These are phyloP conservation scores for Butorides virescens DNA, from an alignment of 2,113 vertebrate species.

Conservation along the genomic window DNA sequence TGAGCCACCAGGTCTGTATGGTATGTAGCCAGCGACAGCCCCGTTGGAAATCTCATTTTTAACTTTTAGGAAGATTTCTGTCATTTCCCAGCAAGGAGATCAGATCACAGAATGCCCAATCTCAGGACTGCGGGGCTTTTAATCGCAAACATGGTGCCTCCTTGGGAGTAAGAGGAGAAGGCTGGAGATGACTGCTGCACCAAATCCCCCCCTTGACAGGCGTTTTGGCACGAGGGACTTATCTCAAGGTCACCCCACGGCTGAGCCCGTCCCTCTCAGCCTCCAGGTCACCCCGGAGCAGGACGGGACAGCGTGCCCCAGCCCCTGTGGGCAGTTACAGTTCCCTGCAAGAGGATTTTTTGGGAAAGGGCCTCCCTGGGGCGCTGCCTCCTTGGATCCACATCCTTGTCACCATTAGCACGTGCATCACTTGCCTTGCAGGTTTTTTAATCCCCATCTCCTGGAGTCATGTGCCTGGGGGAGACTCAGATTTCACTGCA, in stretches of 20 bases:
- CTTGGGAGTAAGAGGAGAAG: background rate
- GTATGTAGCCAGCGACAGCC: background rate
- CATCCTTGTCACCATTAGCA: fast-evolving
- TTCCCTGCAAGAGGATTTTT: background rate
- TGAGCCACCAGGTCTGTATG: background rate
- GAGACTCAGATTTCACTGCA: slow-evolving; percentile 25
- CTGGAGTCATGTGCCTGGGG: background rate
- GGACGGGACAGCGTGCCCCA: fast-evolving
- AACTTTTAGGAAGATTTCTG: background rate
- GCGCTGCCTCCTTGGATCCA: background rate
- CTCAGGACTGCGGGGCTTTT: background rate
- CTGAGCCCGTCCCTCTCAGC: background rate
- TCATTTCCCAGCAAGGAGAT: background rate
- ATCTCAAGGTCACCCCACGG: background rate
- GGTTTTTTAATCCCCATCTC: background rate
- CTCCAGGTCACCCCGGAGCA: background rate
- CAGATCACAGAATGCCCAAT: background rate
- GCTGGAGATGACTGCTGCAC: background rate
- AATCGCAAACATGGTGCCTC: background rate
- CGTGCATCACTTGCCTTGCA: background rate
- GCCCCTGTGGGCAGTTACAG: background rate
- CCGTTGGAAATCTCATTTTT: background rate
- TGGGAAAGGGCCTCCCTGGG: background rate
- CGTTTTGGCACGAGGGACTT: background rate
- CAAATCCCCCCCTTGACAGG: background rate